Conservation (phyloP, 2,888 invertebrate species). For the Nysson spinosus region DNA sequence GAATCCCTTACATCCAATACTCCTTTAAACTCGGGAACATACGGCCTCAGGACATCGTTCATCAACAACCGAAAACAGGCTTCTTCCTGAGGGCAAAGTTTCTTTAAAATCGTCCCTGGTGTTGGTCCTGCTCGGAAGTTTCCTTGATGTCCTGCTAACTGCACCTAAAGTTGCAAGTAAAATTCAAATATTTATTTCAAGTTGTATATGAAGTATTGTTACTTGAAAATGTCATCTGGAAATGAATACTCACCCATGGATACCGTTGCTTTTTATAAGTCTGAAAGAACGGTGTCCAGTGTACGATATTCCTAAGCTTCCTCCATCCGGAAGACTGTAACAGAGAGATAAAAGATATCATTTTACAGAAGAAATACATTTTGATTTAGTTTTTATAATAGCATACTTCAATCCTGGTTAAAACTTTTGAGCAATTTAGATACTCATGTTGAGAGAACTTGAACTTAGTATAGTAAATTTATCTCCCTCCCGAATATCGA, state of each 20-base stretch:
- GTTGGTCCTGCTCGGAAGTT: slow-evolving; percentile 96
- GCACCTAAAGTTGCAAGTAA: slow-evolving; percentile 75
- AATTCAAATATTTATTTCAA: too few species aligned
- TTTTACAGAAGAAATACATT: too few species aligned
- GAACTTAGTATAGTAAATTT: not conserved
- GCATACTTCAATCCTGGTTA: too few species aligned
- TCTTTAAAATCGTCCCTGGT: slow-evolving; percentile 96
- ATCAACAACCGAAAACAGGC: slow-evolving; percentile 91
- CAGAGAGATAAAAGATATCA: too few species aligned
- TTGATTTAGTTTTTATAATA: too few species aligned
- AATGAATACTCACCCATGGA: slow-evolving; percentile 94
- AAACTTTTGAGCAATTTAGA: too few species aligned
- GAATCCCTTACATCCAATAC: slow-evolving; percentile 71
- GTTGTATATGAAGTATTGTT: too few species aligned
- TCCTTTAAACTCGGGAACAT: slow-evolving; percentile 96
- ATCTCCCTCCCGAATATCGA: not conserved
- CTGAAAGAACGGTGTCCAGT: slow-evolving; percentile 98
- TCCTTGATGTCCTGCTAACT: slow-evolving; percentile 96
- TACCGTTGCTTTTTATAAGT: slow-evolving; percentile 97
- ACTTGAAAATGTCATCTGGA: too few species aligned
- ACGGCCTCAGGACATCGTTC: slow-evolving; percentile 92
- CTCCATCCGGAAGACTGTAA: slow-evolving; percentile 95
- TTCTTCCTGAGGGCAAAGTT: slow-evolving; percentile 93
- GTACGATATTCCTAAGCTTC: slow-evolving; percentile 94
- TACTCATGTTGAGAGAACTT: not conserved